phyloP scores from a whole-genome alignment of 2,797 vertebrate species.

The Decapterus maruadsi region DNA sequence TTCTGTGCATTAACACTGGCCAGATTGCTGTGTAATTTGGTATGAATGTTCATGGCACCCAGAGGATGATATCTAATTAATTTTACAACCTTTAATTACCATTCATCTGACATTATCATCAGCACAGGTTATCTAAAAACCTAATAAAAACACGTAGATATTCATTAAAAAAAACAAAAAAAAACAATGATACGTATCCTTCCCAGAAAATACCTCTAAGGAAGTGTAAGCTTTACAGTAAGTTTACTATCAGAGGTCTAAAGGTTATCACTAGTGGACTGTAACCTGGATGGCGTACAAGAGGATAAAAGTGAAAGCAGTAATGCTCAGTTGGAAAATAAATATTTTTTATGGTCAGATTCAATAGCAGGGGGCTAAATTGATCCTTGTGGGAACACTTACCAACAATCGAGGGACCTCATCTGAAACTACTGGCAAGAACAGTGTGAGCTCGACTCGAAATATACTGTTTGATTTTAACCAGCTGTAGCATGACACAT shows the following conservation, averaged over 20 bases:
- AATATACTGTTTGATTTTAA: background rate
- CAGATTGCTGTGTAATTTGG: slow-evolving; percentile 8
- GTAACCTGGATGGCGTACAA: background rate
- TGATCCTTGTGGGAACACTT: background rate
- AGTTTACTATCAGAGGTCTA: background rate
- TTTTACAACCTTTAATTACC: background rate
- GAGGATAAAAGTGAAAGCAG: background rate
- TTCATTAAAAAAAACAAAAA: no score
- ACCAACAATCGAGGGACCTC: background rate
- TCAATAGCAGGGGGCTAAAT: background rate
- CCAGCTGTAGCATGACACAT: background rate
- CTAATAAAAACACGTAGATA: background rate
- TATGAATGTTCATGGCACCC: background rate
- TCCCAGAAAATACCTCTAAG: background rate
- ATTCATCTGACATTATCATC: background rate
- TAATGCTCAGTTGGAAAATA: background rate
- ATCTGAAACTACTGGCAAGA: background rate
- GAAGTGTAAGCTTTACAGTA: background rate
- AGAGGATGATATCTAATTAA: background rate
- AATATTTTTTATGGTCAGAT: no score
- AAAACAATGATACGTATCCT: no score
- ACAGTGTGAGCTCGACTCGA: background rate
- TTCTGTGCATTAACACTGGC: background rate
- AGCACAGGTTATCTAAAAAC: background rate
- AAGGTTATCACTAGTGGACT: background rate